Evolutionary conservation across 1,140 invertebrate genomes (phyloP), one percentile per base, ranked within the genome.

Genomic region (Drosophila paulistorum): DNA sequence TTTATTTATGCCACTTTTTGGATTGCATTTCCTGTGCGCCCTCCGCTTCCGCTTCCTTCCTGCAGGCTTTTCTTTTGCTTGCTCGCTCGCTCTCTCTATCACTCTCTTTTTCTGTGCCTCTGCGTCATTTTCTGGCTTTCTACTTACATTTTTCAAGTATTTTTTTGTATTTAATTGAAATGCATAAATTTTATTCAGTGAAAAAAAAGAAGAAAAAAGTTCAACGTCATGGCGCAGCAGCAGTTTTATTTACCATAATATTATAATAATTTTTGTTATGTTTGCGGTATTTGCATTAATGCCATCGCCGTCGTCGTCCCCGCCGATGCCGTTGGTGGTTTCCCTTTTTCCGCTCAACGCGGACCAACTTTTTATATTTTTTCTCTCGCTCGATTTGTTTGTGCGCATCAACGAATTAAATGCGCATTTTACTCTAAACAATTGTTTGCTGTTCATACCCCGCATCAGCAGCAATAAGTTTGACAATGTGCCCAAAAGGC

Each of bases 361-460:
- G 54, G 26, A 41, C 62, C 10, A 26, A 42, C 23, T 39, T 60
- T 65, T 72, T 66, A 78, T 75, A 78, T 78, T 81, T 81, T 20
- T 20, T 57, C 55, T 48, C 62, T 69, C 42, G 68, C 79, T 87
- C 79, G 83, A 87, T 86, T 82, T 87, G 83, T 51, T 82, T 87
- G 83, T 51, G 45, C 45, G 17, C 74, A 76, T 76, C 61, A 67
- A 74, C 80, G 79, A 83, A 87, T 87, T 87, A 87, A 87, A 89
- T 83, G 83, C 83, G 84, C 83, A 83, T 87, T 86, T 89, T 77
- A 54, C 58, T 80, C 83, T 89, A 87, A 87, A 89, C 83, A 87
- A 87, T 83, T 82, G 77, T 68, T 66, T 2, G n/a, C 35, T 37
- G 3, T 13, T 13, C 11, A 13, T 39, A 39, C 10, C 37, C 37